Base-by-base conservation (phyloP, 2,888 invertebrate genomes). In the Amblyjoppa fuscipennis region DNA sequence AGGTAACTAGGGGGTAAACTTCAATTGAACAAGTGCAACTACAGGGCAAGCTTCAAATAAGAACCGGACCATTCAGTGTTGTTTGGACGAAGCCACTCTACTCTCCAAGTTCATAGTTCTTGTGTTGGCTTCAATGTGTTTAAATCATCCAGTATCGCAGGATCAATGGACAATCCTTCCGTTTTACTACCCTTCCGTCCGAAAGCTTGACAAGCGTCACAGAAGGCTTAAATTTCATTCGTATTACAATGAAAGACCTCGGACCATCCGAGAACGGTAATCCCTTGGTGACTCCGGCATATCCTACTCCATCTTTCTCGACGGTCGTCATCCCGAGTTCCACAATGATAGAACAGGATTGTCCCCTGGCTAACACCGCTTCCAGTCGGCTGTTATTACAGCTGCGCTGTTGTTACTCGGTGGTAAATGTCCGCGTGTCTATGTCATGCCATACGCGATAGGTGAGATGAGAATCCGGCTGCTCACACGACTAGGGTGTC, bases 381-480 rank as follows among this genome's bases (percentile, higher is more conserved):
- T 6, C 61, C 31, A 16, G 61, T 64, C 5, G 7, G 31, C 61
- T 16, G 31, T 64, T 64, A 34, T 13, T 64, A 31, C 61, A 64
- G 28, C 61, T 16, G 61, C 16, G n/a, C 31, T 53, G 34, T 34
- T 28, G 61, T 61, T 61, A n/a, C 16, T 64, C 61, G 61, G 61
- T n/a, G 61, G 61, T 28, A 64, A 64, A 31, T 31, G 34, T 64
- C 49, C 61, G 28, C 41, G 64, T 64, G 31, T 75, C 61, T 28
- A 38, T 9, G 31, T 31, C 31, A 16, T 2, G 75, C 16, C 28
- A 61, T 74, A 74, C 34, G 61, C 75, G 61, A 64, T 61, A 75
- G 49, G 75, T n/a, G 49, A 51, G 64, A 75, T 64, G 64, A 75
- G 38, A 41, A 75, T 41, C 45, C 45, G 45, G 31, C 31, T 64